phyloP scores from a whole-genome alignment of 2,113 vertebrate species.

The Dicrurus megarhynchus region DNA sequence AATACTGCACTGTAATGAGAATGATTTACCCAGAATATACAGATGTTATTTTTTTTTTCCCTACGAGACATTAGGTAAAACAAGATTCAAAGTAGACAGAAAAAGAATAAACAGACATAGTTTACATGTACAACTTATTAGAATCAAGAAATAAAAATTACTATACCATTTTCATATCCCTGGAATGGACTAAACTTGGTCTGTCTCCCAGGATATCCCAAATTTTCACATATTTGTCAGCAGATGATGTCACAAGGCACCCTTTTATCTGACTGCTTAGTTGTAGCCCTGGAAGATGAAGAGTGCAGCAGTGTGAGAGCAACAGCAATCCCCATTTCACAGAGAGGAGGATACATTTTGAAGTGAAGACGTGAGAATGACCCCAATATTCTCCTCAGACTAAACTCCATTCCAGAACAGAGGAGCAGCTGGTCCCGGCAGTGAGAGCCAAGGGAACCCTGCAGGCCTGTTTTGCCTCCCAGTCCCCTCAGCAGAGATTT shows the following conservation, averaged over 20 bases:
- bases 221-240: constrained; percentile 92
- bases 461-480: not conserved
- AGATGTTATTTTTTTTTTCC: not conserved
- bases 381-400: not conserved
- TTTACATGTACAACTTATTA: not conserved
- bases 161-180: constrained; percentile 97
- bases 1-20: not conserved
- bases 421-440: not conserved
- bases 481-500: not conserved
- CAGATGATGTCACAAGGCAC: constrained; percentile 92
- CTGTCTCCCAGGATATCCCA: constrained; percentile 94
- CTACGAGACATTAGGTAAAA: not conserved
- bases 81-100: not conserved
- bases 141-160: not conserved
- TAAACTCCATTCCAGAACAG: not conserved
- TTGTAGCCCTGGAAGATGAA: constrained; percentile 79
- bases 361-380: not conserved
- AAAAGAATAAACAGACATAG: not conserved
- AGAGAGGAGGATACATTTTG: not conserved
- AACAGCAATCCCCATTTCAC: not conserved
- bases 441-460: not conserved
- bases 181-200: constrained; percentile 89
- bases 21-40: not conserved
- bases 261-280: constrained; percentile 95
- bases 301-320: not conserved